Evolutionary conservation across 1,140 invertebrate genomes (phyloP).

Genomic region (Mizuhopecten yessoensis): DNA sequence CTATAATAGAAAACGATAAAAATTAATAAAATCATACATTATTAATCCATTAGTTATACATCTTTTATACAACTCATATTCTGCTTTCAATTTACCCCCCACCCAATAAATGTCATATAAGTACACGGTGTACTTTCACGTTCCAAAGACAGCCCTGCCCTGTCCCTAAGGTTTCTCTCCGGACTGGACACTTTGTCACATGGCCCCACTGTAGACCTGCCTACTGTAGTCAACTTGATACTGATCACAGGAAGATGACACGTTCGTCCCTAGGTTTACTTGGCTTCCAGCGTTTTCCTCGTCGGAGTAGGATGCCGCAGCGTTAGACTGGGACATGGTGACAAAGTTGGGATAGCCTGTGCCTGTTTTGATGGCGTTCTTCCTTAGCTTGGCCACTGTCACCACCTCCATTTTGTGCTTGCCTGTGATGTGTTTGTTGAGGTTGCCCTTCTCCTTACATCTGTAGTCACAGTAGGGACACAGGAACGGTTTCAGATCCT

Average conservation of each 20-base stretch:
- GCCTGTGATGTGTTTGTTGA: constrained; percentile 50
- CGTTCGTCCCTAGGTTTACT: background rate
- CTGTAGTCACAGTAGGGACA: constrained; percentile 52
- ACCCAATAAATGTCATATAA: too few species aligned
- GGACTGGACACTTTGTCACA: background rate
- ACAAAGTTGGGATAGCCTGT: constrained; percentile 19
- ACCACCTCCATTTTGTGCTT: constrained; percentile 52
- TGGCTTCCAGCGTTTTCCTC: background rate
- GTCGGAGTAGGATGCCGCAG: background rate
- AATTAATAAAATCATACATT: too few species aligned
- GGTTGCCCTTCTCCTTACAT: constrained; percentile 51
- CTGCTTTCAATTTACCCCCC: too few species aligned
- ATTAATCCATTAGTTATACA: too few species aligned
- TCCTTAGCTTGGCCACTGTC: background rate
- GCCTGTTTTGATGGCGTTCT: constrained; percentile 14
- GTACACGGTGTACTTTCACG: too few species aligned
- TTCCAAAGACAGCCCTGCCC: too few species aligned
- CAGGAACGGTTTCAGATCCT: constrained; percentile 45
- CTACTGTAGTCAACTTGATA: background rate
- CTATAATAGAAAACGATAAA: too few species aligned
- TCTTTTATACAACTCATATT: too few species aligned
- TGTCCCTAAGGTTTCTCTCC: too few species aligned
- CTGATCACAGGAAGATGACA: background rate
- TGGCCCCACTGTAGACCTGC: background rate
- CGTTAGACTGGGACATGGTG: background rate